phyloP scores from a whole-genome alignment of 1,140 invertebrate species.

The Drosophila melanogaster region DNA sequence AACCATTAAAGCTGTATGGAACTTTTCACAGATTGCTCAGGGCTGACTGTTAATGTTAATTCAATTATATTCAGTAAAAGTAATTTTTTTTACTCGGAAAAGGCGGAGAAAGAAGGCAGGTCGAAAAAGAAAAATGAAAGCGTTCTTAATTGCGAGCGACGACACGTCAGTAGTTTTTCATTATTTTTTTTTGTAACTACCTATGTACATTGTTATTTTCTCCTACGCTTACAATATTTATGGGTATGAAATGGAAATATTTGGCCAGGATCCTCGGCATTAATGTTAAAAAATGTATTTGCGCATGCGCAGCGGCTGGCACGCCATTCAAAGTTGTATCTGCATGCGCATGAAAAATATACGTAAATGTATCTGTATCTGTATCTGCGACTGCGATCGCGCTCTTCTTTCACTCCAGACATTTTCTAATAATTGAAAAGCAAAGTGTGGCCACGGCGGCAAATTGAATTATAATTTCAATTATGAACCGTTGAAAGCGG shows the following conservation, averaged over 20 bases:
- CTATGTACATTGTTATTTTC: slow-evolving; percentile 16
- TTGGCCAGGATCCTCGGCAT: slow-evolving; percentile 50
- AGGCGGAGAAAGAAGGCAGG: slow-evolving; percentile 49
- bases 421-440: slow-evolving; percentile 80
- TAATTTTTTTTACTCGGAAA: slow-evolving; percentile 50
- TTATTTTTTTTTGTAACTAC: not conserved
- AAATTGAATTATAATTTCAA: slow-evolving; percentile 83
- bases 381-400: slow-evolving; percentile 60
- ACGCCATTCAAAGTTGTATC: slow-evolving; percentile 51
- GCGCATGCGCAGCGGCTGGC: slow-evolving; percentile 54
- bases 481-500: slow-evolving; percentile 81
- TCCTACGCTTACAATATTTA: slow-evolving; percentile 48
- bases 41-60: slow-evolving; percentile 66
- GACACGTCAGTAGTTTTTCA: slow-evolving; percentile 32
- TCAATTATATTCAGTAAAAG: slow-evolving; percentile 80
- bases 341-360: slow-evolving; percentile 17
- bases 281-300: slow-evolving; percentile 67
- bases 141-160: slow-evolving; percentile 76
- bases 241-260: slow-evolving; percentile 49
- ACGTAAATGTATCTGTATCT: not conserved
- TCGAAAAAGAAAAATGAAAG: slow-evolving; percentile 76
- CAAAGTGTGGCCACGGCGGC: slow-evolving; percentile 61
- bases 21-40: slow-evolving; percentile 8
- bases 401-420: slow-evolving; percentile 23
- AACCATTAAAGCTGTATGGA: slow-evolving; percentile 4